Evolutionary conservation across 1,140 invertebrate genomes (phyloP).

Genomic region (Atta texana): DNA sequence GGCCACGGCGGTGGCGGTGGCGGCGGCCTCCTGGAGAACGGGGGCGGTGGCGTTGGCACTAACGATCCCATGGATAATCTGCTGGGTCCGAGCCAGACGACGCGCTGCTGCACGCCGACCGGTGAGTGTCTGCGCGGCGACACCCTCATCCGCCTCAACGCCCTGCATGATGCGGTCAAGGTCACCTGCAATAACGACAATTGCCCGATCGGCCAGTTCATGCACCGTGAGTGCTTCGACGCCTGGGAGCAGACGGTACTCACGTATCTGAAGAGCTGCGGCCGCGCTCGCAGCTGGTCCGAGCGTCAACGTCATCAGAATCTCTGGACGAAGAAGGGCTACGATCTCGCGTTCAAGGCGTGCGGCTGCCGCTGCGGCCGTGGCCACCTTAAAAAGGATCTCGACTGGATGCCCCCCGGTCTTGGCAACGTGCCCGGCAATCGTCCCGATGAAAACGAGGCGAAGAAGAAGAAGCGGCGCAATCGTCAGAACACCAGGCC

Average conservation of each 20-base stretch:
- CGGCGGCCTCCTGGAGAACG: constrained; percentile 80
- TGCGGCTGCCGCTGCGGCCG: constrained; percentile 95
- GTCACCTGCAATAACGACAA: constrained; percentile 98
- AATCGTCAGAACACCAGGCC: constrained; percentile 89
- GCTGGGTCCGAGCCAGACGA: constrained; percentile 77
- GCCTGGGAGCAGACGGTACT: constrained; percentile 96
- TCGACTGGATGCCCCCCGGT: constrained; percentile 94
- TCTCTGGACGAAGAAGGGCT: constrained; percentile 98
- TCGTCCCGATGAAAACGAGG: constrained; percentile 85
- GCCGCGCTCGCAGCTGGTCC: constrained; percentile 96
- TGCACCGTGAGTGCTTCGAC: constrained; percentile 98
- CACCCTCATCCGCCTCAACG: constrained; percentile 89
- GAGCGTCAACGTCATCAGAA: constrained; percentile 97
- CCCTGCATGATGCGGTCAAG: constrained; percentile 93
- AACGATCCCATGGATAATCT: constrained; percentile 80
- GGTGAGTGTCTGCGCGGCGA: constrained; percentile 92
- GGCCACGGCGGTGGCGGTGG: constrained; percentile 79
- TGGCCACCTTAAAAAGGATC: constrained; percentile 97
- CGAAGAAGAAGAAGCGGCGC: constrained; percentile 92
- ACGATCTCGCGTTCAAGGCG: constrained; percentile 96
- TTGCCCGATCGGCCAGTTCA: constrained; percentile 94
- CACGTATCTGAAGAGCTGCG: constrained; percentile 95
- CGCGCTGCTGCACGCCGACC: constrained; percentile 93
- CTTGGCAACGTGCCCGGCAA: constrained; percentile 85
- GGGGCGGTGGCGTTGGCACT: constrained; percentile 79